Percentiles rank a stretch among this genome's conserved stretches.
phyloP scores from a whole-genome alignment of 2,797 vertebrate genomes.

The Eulemur rubriventer region DNA sequence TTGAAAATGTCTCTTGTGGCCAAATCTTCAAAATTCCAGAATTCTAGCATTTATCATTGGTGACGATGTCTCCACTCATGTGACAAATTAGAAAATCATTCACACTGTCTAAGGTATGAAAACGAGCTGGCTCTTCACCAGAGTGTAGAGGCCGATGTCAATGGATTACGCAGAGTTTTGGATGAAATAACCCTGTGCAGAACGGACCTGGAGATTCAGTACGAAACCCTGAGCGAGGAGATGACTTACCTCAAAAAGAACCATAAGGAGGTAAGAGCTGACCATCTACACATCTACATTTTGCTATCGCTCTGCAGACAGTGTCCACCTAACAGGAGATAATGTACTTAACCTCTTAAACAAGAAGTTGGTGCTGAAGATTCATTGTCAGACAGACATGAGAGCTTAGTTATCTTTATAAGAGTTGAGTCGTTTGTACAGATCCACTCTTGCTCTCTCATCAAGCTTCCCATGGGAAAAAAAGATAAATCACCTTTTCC shows the following conservation, averaged over 20 bases:
- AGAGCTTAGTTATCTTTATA: background rate
- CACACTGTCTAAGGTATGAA: slow-evolving; percentile 71
- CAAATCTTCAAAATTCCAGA: background rate
- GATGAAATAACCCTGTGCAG: slow-evolving; percentile 79
- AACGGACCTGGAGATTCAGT: slow-evolving; percentile 80
- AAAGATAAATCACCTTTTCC: background rate
- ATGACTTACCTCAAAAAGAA: slow-evolving; percentile 82
- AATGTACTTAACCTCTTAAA: background rate
- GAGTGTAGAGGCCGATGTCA: slow-evolving; percentile 78
- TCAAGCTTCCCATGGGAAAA: slow-evolving; percentile 43
- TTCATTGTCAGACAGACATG: no score
- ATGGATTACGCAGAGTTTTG: slow-evolving; percentile 77
- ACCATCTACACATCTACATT: accelerated
- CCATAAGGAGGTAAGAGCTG: slow-evolving; percentile 79
- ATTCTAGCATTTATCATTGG: background rate
- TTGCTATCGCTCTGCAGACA: background rate
- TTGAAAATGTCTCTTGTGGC: background rate
- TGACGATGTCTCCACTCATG: background rate
- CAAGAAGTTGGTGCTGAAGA: background rate
- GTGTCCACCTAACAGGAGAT: background rate
- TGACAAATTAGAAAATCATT: background rate
- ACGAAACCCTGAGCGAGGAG: slow-evolving; percentile 79
- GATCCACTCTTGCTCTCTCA: background rate
- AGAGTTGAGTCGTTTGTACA: background rate
- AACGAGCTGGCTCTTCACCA: slow-evolving; percentile 81